phyloP scores from a whole-genome alignment of 2,888 invertebrate genomes.

The Labia minor region DNA sequence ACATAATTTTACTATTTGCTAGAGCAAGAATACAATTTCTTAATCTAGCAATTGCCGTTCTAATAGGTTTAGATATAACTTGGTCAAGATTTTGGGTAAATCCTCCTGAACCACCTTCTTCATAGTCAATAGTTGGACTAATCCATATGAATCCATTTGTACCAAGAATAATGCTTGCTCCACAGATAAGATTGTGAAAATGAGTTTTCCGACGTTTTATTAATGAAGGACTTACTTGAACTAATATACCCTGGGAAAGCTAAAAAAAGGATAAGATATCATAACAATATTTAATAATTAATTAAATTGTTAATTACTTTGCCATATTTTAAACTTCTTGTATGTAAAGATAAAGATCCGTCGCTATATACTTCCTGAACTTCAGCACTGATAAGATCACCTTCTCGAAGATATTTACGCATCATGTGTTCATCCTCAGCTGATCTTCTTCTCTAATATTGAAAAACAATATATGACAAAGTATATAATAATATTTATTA shows the following conservation, averaged over 20 bases:
- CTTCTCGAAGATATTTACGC: slow-evolving; percentile 87
- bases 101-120: slow-evolving; percentile 58
- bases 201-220: slow-evolving; percentile 90
- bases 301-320: slow-evolving; percentile 52
- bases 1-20: slow-evolving; percentile 74
- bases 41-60: slow-evolving; percentile 78
- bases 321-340: slow-evolving; percentile 92
- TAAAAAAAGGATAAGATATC: slow-evolving; percentile 33
- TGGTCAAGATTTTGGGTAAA: slow-evolving; percentile 65
- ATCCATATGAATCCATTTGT: slow-evolving; percentile 97
- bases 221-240: slow-evolving; percentile 84
- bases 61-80: slow-evolving; percentile 58
- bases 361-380: slow-evolving; percentile 88
- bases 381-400: slow-evolving; percentile 95
- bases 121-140: slow-evolving; percentile 48
- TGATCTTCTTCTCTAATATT: slow-evolving; percentile 66
- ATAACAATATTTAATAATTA: no score
- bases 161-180: slow-evolving; percentile 85
- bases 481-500: slow-evolving; percentile 18
- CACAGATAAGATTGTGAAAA: slow-evolving; percentile 86
- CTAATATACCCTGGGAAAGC: slow-evolving; percentile 75
- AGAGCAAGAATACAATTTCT: slow-evolving; percentile 82
- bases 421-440: slow-evolving; percentile 97
- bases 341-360: slow-evolving; percentile 85
- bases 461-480: no score